Percentiles rank a stretch among this genome's conserved stretches.
phyloP scores from a whole-genome alignment of 2,113 vertebrate genomes.

The Percopsis transmontana region DNA sequence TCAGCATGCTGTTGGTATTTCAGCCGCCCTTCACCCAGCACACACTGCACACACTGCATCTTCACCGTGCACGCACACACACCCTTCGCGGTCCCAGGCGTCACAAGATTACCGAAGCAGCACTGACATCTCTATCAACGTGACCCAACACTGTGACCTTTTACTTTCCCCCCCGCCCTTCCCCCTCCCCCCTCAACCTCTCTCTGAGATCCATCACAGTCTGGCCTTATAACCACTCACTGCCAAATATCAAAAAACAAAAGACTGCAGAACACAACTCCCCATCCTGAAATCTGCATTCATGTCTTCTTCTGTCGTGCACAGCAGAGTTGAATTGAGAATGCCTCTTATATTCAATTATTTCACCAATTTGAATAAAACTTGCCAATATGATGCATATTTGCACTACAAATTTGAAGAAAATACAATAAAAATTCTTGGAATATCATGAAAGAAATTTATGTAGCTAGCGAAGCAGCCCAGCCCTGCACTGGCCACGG shows the following conservation, averaged over 20 bases:
- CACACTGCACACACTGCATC: background rate
- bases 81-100: slow-evolving; percentile 22
- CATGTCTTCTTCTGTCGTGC: background rate
- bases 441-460: no score
- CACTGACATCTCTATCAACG: slow-evolving; percentile 74
- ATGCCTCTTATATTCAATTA: no score
- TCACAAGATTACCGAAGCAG: slow-evolving; percentile 74
- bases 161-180: slow-evolving; percentile 30
- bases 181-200: slow-evolving; percentile 29
- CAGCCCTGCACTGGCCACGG: no score
- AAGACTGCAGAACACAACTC: slow-evolving; percentile 3
- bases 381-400: no score
- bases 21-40: background rate
- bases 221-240: slow-evolving; percentile 27
- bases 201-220: slow-evolving; percentile 60
- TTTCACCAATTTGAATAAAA: no score
- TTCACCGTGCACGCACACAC: background rate
- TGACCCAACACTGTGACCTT: slow-evolving; percentile 65
- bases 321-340: background rate
- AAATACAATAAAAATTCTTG: no score
- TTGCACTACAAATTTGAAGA: no score
- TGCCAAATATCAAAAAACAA: slow-evolving; percentile 1
- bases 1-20: no score
- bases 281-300: no score
- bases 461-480: no score